Evolutionary conservation across 2,888 invertebrate genomes (phyloP).

Genomic region (Yponomeuta malinellus): DNA sequence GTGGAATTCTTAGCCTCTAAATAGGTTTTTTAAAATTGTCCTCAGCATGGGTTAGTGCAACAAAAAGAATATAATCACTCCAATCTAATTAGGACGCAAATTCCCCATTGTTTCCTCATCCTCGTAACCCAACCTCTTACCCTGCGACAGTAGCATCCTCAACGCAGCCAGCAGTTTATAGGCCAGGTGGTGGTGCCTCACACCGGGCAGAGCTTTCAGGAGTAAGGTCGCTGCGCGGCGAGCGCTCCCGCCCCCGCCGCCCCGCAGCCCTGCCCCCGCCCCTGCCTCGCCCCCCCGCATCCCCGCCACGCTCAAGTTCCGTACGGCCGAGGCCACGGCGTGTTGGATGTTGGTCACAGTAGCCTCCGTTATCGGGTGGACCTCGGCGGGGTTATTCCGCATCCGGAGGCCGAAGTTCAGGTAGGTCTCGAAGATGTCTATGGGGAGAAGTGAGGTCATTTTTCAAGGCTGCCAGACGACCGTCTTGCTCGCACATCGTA

Average conservation of each 20-base stretch:
- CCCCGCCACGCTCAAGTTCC: conserved; percentile 84
- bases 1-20: too few relatives aligned
- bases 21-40: too few relatives aligned
- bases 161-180: conserved; percentile 91
- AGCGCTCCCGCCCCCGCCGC: background rate
- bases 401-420: conserved; percentile 31
- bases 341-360: conserved; percentile 76
- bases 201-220: conserved; percentile 81
- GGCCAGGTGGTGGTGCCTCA: conserved; percentile 85
- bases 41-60: too few relatives aligned
- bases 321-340: conserved; percentile 84
- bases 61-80: too few relatives aligned
- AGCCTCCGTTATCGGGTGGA: conserved; percentile 31
- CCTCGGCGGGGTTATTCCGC: conserved; percentile 26
- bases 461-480: background rate
- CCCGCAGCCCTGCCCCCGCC: conserved; percentile 63
- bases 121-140: conserved; percentile 41
- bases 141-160: conserved; percentile 92
- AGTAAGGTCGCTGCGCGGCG: conserved; percentile 57
- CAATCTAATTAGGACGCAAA: too few relatives aligned
- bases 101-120: background rate
- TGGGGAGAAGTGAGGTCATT: conserved; percentile 13
- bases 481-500: too few relatives aligned
- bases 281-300: conserved; percentile 28
- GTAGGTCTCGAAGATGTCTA: conserved; percentile 58